A percentile compares a stretch with the other conserved stretches of the same genome.
Evolutionary conservation across 2,797 vertebrate species (phyloP).

Genomic region (Petrocephalus sullivani): DNA sequence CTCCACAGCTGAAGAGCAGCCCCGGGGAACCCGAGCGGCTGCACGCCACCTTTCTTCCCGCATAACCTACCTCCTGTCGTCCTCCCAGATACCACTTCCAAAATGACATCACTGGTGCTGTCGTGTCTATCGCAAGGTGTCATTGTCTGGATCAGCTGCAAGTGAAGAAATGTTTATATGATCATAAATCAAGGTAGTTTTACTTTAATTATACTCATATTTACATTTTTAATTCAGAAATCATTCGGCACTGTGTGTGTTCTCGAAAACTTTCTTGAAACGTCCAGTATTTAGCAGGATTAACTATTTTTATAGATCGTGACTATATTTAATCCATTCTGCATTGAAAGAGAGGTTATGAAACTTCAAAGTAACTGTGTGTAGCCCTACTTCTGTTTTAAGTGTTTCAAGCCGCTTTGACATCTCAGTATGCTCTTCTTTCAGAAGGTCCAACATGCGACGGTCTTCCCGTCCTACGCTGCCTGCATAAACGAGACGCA

Average conservation of each 20-base stretch:
- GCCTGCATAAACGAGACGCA: constrained; percentile 29
- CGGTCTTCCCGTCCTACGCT: constrained; percentile 58
- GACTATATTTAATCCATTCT: not conserved
- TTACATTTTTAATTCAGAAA: not conserved
- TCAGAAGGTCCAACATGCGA: constrained; percentile 68
- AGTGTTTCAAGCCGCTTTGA: constrained; percentile 56
- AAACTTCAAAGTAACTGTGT: not conserved
- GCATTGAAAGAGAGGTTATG: not conserved
- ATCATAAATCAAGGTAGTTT: not conserved
- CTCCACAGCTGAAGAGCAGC: not conserved
- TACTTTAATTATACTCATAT: not conserved
- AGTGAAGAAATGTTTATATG: not conserved
- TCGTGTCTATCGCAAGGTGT: constrained; percentile 75
- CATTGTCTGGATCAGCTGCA: constrained; percentile 73
- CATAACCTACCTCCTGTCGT: constrained; percentile 83
- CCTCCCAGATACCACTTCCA: constrained; percentile 85
- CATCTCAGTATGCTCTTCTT: constrained; percentile 71
- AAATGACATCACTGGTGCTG: constrained; percentile 64
- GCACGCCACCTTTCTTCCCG: not conserved
- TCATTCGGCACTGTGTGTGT: not conserved
- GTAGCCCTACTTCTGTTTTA: constrained; percentile 65
- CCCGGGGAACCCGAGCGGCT: not conserved
- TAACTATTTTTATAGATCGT: not conserved
- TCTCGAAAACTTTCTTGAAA: not conserved
- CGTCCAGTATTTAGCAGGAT: not conserved